phyloP scores from a whole-genome alignment of 2,888 invertebrate genomes.

The Caenorhabditis wallacei region DNA sequence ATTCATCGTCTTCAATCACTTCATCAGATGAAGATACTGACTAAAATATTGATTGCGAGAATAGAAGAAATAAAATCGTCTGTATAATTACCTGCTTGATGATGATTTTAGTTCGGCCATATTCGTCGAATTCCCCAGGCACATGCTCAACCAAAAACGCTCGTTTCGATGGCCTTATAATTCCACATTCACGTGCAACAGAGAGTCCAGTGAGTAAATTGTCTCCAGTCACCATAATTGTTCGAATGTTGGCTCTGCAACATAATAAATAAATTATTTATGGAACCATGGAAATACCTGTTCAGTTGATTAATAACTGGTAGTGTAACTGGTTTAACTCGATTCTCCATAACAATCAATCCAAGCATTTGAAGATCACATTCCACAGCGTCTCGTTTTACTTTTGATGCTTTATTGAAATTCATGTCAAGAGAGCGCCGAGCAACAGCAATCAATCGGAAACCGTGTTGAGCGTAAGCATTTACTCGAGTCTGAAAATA shows the following conservation, averaged over 20 bases:
- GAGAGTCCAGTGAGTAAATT: slow-evolving; percentile 94
- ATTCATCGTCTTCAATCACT: slow-evolving; percentile 69
- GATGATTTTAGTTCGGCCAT: slow-evolving; percentile 66
- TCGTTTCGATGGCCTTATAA: slow-evolving; percentile 78
- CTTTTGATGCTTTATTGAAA: slow-evolving; percentile 81
- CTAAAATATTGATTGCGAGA: slow-evolving; percentile 42
- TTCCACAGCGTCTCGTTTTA: slow-evolving; percentile 73
- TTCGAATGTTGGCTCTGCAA: slow-evolving; percentile 88
- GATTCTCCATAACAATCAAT: slow-evolving; percentile 95
- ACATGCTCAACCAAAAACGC: slow-evolving; percentile 74
- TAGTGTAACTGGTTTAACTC: slow-evolving; percentile 86
- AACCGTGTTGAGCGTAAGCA: slow-evolving; percentile 84
- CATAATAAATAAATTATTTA: neutral
- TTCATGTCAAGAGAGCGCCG: slow-evolving; percentile 84
- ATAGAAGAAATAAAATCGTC: neutral
- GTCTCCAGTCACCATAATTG: slow-evolving; percentile 94
- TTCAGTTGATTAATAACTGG: slow-evolving; percentile 84
- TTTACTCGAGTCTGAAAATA: slow-evolving; percentile 81
- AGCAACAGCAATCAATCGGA: slow-evolving; percentile 86
- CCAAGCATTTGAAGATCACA: slow-evolving; percentile 89
- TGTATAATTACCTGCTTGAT: slow-evolving; percentile 72
- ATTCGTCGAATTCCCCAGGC: slow-evolving; percentile 63
- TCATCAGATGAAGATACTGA: slow-evolving; percentile 73
- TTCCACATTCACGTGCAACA: slow-evolving; percentile 91
- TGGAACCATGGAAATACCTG: slow-evolving; percentile 39